A percentile compares a stretch with the other conserved stretches of the same genome.
These are phyloP conservation scores for Temnothorax curvispinosus DNA, from an alignment of 1,140 invertebrate genomes.

Conservation along the genomic window DNA sequence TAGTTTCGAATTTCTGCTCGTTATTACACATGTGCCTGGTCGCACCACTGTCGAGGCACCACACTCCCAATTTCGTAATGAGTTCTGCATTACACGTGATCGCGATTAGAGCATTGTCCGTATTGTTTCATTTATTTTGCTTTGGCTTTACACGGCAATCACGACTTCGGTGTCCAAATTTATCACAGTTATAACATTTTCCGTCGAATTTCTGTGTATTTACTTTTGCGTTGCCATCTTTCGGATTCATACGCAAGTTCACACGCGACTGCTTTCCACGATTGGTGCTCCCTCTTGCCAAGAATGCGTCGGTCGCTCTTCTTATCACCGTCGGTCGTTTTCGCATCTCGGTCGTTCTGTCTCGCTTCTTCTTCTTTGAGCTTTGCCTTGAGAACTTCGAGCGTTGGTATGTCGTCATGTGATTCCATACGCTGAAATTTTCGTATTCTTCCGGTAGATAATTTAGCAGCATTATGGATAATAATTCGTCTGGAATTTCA, in stretches of 20 bases:
- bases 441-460: constrained; percentile 12
- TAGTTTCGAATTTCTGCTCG: constrained; percentile 40
- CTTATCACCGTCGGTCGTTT: neutral
- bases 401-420: neutral
- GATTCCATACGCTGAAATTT: constrained; percentile 43
- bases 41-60: constrained; percentile 71
- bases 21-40: constrained; percentile 68
- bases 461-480: constrained; percentile 23
- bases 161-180: constrained; percentile 5
- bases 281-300: neutral
- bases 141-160: neutral
- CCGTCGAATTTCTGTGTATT: neutral
- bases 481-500: neutral
- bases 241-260: neutral
- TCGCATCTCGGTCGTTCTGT: constrained; percentile 3
- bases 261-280: neutral
- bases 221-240: neutral
- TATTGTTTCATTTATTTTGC: neutral
- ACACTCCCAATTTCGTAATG: neutral
- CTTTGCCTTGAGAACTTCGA: constrained; percentile 16
- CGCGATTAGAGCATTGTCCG: constrained; percentile 8
- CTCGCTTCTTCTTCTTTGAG: constrained; percentile 34
- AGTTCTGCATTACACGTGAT: constrained; percentile 58
- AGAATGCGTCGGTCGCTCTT: neutral
- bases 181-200: constrained; percentile 46